Evolutionary conservation across 2,113 vertebrate species (phyloP).

Genomic region (Charadrius vociferus): DNA sequence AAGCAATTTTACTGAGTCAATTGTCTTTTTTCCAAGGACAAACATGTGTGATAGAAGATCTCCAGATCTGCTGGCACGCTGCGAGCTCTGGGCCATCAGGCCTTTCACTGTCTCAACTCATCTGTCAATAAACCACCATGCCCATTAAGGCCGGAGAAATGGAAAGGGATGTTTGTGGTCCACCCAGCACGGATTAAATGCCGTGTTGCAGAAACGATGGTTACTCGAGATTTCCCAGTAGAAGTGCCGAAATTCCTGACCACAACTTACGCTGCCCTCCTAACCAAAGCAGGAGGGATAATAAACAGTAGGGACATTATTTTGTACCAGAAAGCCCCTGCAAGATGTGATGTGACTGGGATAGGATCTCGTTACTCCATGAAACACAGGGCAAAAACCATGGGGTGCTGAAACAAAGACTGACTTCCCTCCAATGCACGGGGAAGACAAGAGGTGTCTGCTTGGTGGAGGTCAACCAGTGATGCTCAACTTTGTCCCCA

Average conservation of each 20-base stretch:
- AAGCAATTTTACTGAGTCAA: constrained; percentile 65
- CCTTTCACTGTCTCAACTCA: constrained; percentile 59
- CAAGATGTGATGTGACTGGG: not conserved
- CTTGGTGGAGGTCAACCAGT: not conserved
- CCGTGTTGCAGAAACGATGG: not conserved
- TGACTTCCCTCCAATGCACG: rapidly evolving
- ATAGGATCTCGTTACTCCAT: not conserved
- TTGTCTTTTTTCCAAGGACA: constrained; percentile 68
- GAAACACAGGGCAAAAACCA: not conserved
- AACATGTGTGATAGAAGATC: constrained; percentile 57
- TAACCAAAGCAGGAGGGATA: not conserved
- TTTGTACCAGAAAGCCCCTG: not conserved
- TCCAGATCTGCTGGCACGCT: constrained; percentile 59
- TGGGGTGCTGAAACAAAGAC: rapidly evolving
- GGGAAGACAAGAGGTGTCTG: rapidly evolving
- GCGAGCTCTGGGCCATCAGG: constrained; percentile 41
- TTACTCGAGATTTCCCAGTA: not conserved
- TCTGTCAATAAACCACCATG: constrained; percentile 48
- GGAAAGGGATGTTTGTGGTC: not conserved
- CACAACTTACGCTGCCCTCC: rapidly evolving
- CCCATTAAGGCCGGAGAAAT: constrained; percentile 17
- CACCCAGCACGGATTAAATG: constrained; percentile 20
- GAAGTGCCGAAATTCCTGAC: not conserved
- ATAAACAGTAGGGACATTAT: not conserved
- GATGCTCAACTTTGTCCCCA: not conserved